Base-by-base conservation (phyloP, 2,113 vertebrate species). In the Rhabdornis inornatus region DNA sequence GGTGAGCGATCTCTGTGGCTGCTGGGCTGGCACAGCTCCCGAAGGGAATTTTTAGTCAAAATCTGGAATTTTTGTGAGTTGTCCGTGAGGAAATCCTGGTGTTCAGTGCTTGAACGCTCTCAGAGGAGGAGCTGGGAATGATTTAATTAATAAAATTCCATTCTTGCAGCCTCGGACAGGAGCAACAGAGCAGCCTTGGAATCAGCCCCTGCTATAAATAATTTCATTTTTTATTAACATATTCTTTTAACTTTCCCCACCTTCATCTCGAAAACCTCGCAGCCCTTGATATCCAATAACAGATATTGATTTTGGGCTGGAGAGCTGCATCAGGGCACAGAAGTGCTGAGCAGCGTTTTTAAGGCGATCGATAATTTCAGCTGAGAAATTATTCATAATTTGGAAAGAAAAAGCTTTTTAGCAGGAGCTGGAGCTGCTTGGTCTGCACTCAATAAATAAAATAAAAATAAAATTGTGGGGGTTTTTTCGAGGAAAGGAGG, bases 1-100 rank as follows among this genome's bases (percentile, higher is more conserved):
- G 20, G 3, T 7, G 70, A 59, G 28, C 0, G 0, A 16, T 17
- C 11, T 18, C 7, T 3, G 10, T 2, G 16, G 37, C 31, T 44
- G 44, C n/a, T 30, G 22, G n/a, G n/a, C 78, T 27, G 50, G 21
- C 4, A 3, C 0, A 0, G 30, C 35, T 59, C 24, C 4, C 4
- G 3, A 27, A 15, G 3, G 31, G 10, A 4, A 5, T n/a, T 50
- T 50, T 68, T 10, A 8, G 3, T 19, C 20, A 25, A 21, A 39
- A 42, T 24, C 30, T 27, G 31, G 11, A 39, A 55, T 28, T 10
- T 20, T 2, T 40, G 3, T 10, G 24, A 37, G 4, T 8, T 33
- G 5, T 33, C 21, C 7, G 0, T 0, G 7, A 42, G 45, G 42
- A 71, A 65, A 42, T n/a, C 47, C 22, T 3, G 21, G 22, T 4